These are phyloP conservation scores for Alviniconcha strummeri DNA, from an alignment of 2,888 invertebrate genomes.

Conservation along the genomic window DNA sequence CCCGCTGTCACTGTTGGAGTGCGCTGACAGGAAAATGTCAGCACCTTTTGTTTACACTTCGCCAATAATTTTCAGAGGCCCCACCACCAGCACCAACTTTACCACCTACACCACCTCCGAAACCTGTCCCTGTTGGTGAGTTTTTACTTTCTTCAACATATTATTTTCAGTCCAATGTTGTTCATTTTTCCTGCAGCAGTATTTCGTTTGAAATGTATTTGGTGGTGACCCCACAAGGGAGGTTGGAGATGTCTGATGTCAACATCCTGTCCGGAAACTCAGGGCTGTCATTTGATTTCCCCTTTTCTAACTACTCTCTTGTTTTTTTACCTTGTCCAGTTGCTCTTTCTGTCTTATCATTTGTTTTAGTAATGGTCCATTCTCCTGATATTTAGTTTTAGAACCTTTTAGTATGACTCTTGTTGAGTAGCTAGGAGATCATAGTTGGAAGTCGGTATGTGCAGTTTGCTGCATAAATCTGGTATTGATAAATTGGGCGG, in stretches of 20 bases:
- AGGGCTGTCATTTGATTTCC: too few species aligned
- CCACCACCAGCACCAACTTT: conserved; percentile 22
- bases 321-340: neutral
- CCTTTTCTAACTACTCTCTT: neutral
- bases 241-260: too few species aligned
- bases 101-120: conserved; percentile 13
- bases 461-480: conserved; percentile 34
- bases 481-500: conserved; percentile 5
- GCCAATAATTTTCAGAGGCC: conserved; percentile 44
- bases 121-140: conserved; percentile 5
- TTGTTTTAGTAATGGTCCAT: neutral
- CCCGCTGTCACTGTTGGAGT: too few species aligned
- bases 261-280: too few species aligned
- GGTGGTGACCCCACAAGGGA: too few species aligned
- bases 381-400: too few species aligned
- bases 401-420: neutral
- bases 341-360: neutral
- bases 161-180: too few species aligned
- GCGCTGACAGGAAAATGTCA: too few species aligned
- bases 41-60: conserved; percentile 38
- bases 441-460: conserved; percentile 43
- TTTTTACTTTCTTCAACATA: neutral
- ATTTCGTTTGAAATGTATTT: too few species aligned
- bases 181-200: neutral
- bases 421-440: too few species aligned